These are phyloP conservation scores for Aporophyla lueneburgensis DNA, from an alignment of 2,888 invertebrate genomes.

Conservation along the genomic window DNA sequence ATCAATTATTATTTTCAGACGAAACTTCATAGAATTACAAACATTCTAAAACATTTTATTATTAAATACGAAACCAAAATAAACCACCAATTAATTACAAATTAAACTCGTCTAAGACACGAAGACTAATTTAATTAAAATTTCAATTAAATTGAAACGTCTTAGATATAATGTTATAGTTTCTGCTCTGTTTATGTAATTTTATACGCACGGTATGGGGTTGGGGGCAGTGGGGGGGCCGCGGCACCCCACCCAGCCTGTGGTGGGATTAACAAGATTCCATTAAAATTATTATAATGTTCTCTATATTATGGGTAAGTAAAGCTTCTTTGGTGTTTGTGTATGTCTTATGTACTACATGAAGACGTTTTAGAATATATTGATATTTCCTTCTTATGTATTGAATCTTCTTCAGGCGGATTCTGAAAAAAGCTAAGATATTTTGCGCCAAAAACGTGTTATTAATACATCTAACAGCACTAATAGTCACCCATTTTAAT, in stretches of 20 bases:
- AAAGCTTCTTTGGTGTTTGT: conserved; percentile 69
- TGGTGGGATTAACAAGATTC: conserved; percentile 83
- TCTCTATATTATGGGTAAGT: conserved; percentile 63
- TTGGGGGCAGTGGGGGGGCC: conserved; percentile 32
- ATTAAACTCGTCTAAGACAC: conserved; percentile 45
- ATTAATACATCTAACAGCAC: neutral
- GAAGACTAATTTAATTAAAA: conserved; percentile 76
- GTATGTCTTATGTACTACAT: conserved; percentile 19
- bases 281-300: conserved; percentile 85
- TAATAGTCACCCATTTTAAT: neutral
- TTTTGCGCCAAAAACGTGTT: neutral
- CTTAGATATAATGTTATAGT: conserved; percentile 73
- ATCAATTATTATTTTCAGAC: neutral
- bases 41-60: neutral
- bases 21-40: neutral
- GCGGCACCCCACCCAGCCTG: conserved; percentile 46
- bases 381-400: neutral
- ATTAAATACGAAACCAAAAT: conserved; percentile 1
- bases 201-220: conserved; percentile 71
- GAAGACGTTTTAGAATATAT: conserved; percentile 10
- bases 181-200: conserved; percentile 75
- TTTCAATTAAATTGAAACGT: conserved; percentile 77
- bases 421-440: neutral
- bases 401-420: neutral
- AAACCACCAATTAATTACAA: conserved; percentile 48